phyloP scores from a whole-genome alignment of 2,888 invertebrate genomes.

The Chaetoderma sp. region DNA sequence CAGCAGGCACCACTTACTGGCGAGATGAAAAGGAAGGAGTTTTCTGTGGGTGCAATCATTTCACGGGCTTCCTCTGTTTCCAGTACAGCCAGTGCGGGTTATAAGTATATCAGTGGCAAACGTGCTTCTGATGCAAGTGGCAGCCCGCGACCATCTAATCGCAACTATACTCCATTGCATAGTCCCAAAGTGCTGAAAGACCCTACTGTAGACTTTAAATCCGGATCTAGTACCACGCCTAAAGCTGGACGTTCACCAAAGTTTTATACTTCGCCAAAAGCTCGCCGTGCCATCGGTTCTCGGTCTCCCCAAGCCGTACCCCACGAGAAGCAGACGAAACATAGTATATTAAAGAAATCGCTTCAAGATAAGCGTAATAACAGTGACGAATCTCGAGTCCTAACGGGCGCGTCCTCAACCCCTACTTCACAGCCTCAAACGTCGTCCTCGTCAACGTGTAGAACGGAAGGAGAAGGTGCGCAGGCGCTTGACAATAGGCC shows the following conservation, averaged over 20 bases:
- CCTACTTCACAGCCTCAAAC: not conserved
- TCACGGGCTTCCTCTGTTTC: slow-evolving; percentile 50
- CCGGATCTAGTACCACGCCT: slow-evolving; percentile 41
- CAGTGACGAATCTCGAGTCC: slow-evolving; percentile 29
- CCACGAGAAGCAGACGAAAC: slow-evolving; percentile 46
- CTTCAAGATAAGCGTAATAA: slow-evolving; percentile 37
- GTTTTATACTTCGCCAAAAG: slow-evolving; percentile 48
- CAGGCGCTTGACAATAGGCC: not conserved
- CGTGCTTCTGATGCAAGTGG: slow-evolving; percentile 44
- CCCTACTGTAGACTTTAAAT: slow-evolving; percentile 41
- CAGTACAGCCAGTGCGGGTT: slow-evolving; percentile 43
- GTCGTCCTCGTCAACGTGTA: not conserved
- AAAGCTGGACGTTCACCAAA: slow-evolving; percentile 50
- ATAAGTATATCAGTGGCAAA: slow-evolving; percentile 12
- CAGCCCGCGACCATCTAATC: slow-evolving; percentile 46
- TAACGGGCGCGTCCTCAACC: slow-evolving; percentile 35
- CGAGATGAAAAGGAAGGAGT: slow-evolving; percentile 17
- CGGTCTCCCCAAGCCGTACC: slow-evolving; percentile 31
- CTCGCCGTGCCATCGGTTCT: slow-evolving; percentile 34
- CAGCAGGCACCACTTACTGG: slow-evolving; percentile 58
- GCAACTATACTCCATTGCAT: slow-evolving; percentile 45
- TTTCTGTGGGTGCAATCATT: slow-evolving; percentile 12
- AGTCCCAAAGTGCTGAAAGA: slow-evolving; percentile 51
- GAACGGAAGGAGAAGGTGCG: not conserved
- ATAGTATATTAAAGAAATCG: slow-evolving; percentile 45